These are phyloP conservation scores for Sphaeridia pumilis DNA, from an alignment of 2,888 invertebrate species.

Conservation along the genomic window DNA sequence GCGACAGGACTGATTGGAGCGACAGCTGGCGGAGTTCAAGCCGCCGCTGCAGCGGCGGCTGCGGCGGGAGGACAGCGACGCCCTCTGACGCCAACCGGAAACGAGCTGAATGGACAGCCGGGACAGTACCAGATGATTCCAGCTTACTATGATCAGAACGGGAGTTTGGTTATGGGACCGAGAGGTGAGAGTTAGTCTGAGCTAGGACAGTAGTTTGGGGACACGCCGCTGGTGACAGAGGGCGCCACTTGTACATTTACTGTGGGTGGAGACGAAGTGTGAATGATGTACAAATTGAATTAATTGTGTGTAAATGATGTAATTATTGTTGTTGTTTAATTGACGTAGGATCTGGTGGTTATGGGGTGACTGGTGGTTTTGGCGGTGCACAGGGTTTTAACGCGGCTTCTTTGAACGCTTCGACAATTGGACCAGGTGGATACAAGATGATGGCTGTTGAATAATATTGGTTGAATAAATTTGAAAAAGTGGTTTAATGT, in stretches of 20 bases:
- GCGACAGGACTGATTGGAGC: constrained; percentile 47
- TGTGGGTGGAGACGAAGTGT: too few relatives aligned
- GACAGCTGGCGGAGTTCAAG: constrained; percentile 37
- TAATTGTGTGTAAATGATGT: too few relatives aligned
- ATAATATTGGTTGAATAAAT: too few relatives aligned
- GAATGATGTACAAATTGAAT: too few relatives aligned
- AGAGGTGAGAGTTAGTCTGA: too few relatives aligned
- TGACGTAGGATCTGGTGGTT: constrained; percentile 34
- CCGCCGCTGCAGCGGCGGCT: too few relatives aligned
- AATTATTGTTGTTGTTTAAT: too few relatives aligned
- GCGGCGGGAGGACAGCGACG: constrained; percentile 43
- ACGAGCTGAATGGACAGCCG: constrained; percentile 34
- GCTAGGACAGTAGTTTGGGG: too few relatives aligned
- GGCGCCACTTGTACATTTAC: too few relatives aligned
- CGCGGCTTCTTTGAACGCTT: constrained; percentile 36
- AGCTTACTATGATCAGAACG: constrained; percentile 63
- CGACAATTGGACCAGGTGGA: constrained; percentile 35
- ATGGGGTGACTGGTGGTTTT: constrained; percentile 31
- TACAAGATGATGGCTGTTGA: too few relatives aligned
- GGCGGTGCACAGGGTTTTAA: constrained; percentile 35
- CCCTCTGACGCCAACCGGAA: constrained; percentile 44
- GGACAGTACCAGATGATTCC: constrained; percentile 55
- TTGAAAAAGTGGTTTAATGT: too few relatives aligned
- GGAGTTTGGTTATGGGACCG: constrained; percentile 70
- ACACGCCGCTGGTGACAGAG: too few relatives aligned